Evolutionary conservation across 1,140 invertebrate genomes (phyloP).

Genomic region (Drosophila ironensis): DNA sequence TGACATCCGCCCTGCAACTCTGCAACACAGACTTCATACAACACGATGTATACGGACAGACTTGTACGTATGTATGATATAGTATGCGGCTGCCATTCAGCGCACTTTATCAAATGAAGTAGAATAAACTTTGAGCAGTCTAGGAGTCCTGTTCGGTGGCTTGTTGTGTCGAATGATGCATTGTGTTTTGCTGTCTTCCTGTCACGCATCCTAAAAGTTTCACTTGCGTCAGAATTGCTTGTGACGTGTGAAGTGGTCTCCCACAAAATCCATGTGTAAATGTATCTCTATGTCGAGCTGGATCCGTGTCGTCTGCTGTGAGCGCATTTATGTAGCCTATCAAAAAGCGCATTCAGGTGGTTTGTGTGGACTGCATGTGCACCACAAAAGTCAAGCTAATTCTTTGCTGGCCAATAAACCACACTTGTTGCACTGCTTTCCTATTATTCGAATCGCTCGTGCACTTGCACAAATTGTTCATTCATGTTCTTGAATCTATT

Average conservation of each 20-base stretch:
- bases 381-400: neutral
- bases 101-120: constrained; percentile 43
- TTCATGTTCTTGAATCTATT: neutral
- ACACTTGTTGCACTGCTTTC: neutral
- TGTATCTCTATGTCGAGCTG: too few species aligned
- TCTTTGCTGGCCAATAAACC: neutral
- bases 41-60: neutral
- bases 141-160: neutral
- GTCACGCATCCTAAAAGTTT: constrained; percentile 25
- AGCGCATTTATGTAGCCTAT: neutral
- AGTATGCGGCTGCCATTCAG: neutral
- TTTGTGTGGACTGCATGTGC: neutral
- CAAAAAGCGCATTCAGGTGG: neutral
- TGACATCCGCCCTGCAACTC: constrained; percentile 26
- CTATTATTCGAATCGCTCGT: neutral
- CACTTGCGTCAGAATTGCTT: constrained; percentile 17
- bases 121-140: constrained; percentile 44
- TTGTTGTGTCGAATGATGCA: constrained; percentile 15
- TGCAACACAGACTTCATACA: neutral
- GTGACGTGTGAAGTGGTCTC: constrained; percentile 9
- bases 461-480: neutral
- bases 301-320: too few species aligned
- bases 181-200: constrained; percentile 11
- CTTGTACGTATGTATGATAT: neutral
- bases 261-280: neutral